These are phyloP conservation scores for Silurus glanis DNA, from an alignment of 2,113 vertebrate genomes.

Conservation along the genomic window DNA sequence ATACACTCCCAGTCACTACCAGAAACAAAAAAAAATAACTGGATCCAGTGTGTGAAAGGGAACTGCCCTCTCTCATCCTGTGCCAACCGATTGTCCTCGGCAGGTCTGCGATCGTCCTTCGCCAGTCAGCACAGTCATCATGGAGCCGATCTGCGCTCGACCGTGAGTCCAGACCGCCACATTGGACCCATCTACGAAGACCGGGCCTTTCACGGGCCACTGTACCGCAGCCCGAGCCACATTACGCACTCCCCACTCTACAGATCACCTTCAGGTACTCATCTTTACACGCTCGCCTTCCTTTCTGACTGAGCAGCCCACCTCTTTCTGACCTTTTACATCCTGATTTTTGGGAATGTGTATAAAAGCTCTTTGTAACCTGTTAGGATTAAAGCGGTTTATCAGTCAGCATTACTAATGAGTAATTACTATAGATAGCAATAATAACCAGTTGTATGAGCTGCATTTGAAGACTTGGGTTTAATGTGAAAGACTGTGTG, in stretches of 20 bases:
- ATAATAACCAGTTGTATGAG: not conserved
- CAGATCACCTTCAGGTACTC: slow-evolving; percentile 83
- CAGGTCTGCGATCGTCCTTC: slow-evolving; percentile 89
- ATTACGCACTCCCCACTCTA: slow-evolving; percentile 84
- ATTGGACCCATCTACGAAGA: slow-evolving; percentile 95
- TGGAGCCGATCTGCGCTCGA: slow-evolving; percentile 83
- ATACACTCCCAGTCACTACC: not conserved
- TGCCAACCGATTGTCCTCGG: not conserved
- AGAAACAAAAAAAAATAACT: not conserved
- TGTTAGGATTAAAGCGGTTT: too few species aligned
- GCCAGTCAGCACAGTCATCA: slow-evolving; percentile 92
- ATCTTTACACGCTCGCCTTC: not conserved
- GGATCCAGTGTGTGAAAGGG: not conserved
- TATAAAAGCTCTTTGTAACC: too few species aligned
- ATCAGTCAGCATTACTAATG: not conserved
- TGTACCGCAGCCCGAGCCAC: slow-evolving; percentile 87
- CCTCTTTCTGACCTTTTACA: not conserved
- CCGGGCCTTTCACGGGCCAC: slow-evolving; percentile 85
- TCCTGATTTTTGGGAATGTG: not conserved
- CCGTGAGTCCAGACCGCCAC: slow-evolving; percentile 88
- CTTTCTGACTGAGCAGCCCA: not conserved
- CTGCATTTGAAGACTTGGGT: not conserved
- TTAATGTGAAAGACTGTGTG: not conserved
- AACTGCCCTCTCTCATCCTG: not conserved
- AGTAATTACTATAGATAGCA: not conserved